Evolutionary conservation across 2,113 vertebrate genomes (phyloP).

Genomic region (Onychostruthus taczanowskii): DNA sequence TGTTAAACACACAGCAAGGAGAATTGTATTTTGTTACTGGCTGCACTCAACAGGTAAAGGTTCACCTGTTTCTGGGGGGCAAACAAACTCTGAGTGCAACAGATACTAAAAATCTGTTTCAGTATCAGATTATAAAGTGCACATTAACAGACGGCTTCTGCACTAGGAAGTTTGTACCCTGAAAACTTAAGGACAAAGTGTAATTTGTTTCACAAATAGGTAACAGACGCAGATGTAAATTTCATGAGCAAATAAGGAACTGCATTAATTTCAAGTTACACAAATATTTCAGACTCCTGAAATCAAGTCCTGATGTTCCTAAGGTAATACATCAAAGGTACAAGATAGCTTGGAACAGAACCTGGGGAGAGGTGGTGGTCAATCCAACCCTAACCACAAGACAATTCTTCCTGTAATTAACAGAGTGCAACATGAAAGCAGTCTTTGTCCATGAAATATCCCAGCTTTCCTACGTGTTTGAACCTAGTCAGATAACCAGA

Average conservation of each 20-base stretch:
- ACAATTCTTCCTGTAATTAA: background rate
- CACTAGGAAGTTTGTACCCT: background rate
- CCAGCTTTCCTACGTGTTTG: background rate
- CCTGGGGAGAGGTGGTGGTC: background rate
- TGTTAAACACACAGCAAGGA: background rate
- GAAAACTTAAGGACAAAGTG: background rate
- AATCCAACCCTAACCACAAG: background rate
- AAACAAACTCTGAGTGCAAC: background rate
- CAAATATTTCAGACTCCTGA: background rate
- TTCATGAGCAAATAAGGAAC: background rate
- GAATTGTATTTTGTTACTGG: background rate
- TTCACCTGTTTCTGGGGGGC: background rate
- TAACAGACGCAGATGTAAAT: background rate
- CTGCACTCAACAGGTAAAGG: background rate
- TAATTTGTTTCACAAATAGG: background rate
- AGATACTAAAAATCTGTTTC: background rate
- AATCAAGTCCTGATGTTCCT: background rate
- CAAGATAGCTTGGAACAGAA: background rate
- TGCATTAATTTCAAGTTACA: background rate
- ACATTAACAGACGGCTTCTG: background rate
- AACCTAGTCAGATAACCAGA: background rate
- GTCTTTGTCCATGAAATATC: background rate
- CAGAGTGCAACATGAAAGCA: background rate
- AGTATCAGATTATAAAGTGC: background rate
- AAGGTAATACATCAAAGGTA: background rate